phyloP scores from a whole-genome alignment of 2,888 invertebrate species.

The Dorcus parallelipipedus region DNA sequence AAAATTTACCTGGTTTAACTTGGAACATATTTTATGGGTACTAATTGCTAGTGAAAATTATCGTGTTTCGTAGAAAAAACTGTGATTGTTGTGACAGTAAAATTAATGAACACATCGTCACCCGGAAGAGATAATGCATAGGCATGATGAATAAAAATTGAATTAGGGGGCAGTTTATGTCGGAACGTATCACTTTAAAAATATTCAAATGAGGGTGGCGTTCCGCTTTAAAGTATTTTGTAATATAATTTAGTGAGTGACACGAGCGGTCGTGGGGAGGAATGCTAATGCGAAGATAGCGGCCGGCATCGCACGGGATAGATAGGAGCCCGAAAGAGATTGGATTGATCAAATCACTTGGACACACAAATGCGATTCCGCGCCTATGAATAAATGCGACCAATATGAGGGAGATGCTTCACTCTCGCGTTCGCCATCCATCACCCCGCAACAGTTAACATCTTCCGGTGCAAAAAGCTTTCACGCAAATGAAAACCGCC shows the following conservation, averaged over 20 bases:
- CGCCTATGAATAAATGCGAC: constrained; percentile 39
- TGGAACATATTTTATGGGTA: too few relatives aligned
- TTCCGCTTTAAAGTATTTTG: constrained; percentile 21
- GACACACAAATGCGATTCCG: constrained; percentile 37
- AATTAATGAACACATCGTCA: too few relatives aligned
- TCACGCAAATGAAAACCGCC: background rate
- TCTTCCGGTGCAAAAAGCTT: constrained; percentile 7
- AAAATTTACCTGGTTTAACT: too few relatives aligned
- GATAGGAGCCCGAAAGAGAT: constrained; percentile 34
- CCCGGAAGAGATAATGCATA: too few relatives aligned
- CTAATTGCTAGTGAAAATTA: too few relatives aligned
- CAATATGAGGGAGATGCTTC: constrained; percentile 39
- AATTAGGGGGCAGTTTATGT: background rate
- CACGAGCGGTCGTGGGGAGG: constrained; percentile 24
- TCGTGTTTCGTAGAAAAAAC: too few relatives aligned
- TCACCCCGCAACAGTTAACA: constrained; percentile 29
- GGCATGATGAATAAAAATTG: too few relatives aligned
- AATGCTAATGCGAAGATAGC: constrained; percentile 34
- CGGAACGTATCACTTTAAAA: constrained; percentile 5
- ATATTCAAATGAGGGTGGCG: constrained; percentile 25
- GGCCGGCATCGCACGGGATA: constrained; percentile 20
- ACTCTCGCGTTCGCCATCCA: constrained; percentile 32
- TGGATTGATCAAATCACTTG: constrained; percentile 41
- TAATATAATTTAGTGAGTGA: constrained; percentile 32
- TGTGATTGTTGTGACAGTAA: too few relatives aligned